These are phyloP conservation scores for Amblyornis subalaris DNA, from an alignment of 2,113 vertebrate genomes.

Conservation along the genomic window DNA sequence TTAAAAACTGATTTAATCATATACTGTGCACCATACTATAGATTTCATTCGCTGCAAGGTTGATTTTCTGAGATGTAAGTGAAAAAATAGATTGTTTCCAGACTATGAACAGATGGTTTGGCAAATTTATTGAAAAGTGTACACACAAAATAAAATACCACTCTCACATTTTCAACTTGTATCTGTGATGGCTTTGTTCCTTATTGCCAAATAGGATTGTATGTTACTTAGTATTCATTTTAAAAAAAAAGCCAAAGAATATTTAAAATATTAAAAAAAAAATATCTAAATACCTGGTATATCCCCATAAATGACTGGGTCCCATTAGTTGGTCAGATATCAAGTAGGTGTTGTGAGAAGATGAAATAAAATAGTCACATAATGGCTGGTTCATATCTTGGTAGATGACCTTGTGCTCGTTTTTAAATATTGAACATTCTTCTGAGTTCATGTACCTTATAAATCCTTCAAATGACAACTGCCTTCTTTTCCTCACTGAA, in stretches of 20 bases:
- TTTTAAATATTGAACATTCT: constrained; percentile 75
- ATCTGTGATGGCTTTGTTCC: background rate
- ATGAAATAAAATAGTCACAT: constrained; percentile 83
- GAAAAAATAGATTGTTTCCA: background rate
- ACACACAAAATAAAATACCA: background rate
- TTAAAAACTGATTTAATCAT: background rate
- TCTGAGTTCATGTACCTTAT: constrained; percentile 78
- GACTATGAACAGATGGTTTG: background rate
- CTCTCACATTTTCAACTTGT: background rate
- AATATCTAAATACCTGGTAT: constrained; percentile 68
- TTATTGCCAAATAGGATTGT: background rate
- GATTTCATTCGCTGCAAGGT: background rate
- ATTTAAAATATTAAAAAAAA: background rate
- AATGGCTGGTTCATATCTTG: constrained; percentile 83
- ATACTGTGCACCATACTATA: background rate
- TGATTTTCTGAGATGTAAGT: background rate
- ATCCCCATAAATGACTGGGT: constrained; percentile 73
- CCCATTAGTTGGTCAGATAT: constrained; percentile 77
- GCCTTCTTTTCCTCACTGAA: constrained; percentile 69
- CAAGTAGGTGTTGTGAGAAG: constrained; percentile 90
- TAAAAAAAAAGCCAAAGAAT: background rate
- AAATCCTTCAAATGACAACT: constrained; percentile 84
- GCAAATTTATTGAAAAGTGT: background rate
- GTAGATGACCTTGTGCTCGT: constrained; percentile 66
- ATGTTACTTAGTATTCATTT: background rate